phyloP scores from a whole-genome alignment of 2,113 vertebrate species.

The Thamnophis sirtalis region DNA sequence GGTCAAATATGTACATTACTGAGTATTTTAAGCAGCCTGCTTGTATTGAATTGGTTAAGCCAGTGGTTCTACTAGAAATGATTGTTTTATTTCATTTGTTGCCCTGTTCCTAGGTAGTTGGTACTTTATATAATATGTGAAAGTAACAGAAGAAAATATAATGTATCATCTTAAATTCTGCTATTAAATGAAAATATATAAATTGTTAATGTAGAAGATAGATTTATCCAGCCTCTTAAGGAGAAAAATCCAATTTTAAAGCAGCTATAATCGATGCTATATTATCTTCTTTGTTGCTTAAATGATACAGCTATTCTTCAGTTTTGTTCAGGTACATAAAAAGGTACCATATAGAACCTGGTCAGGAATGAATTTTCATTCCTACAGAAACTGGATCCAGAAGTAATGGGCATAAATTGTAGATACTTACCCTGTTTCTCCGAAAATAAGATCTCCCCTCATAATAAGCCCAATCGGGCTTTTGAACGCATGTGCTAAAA shows the following conservation, averaged over 20 bases:
- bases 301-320: background rate
- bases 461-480: too few species aligned
- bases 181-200: background rate
- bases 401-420: background rate
- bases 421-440: background rate
- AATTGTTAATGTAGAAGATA: background rate
- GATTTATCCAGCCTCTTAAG: background rate
- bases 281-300: background rate
- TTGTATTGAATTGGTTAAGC: background rate
- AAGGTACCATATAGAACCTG: background rate
- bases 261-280: background rate
- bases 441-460: too few species aligned
- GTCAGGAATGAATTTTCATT: background rate
- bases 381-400: background rate
- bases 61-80: background rate
- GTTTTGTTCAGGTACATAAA: background rate
- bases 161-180: background rate
- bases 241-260: background rate
- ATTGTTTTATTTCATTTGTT: background rate
- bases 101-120: background rate
- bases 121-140: background rate
- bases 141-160: background rate
- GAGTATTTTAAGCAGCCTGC: background rate
- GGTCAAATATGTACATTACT: background rate
- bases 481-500: too few species aligned